These are phyloP conservation scores for Aphaenogaster rudis DNA, from an alignment of 1,140 invertebrate species.

Conservation along the genomic window DNA sequence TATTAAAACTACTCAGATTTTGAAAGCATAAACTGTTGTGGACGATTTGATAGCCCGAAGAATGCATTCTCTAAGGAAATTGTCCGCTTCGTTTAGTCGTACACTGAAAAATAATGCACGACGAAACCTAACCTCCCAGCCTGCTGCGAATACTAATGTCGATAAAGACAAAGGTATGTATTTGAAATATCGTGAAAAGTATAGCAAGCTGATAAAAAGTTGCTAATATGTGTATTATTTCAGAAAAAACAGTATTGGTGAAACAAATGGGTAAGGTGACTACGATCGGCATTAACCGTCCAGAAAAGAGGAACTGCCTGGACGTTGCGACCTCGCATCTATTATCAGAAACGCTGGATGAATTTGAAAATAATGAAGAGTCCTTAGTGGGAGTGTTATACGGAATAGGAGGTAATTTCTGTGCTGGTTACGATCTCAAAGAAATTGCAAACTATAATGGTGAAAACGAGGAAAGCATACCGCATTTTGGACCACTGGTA, in stretches of 20 bases:
- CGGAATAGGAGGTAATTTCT: slow-evolving; percentile 96
- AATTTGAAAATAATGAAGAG: slow-evolving; percentile 92
- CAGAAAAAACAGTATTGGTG: slow-evolving; percentile 86
- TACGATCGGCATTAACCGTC: slow-evolving; percentile 95
- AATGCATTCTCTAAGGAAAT: slow-evolving; percentile 67
- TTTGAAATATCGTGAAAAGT: background rate
- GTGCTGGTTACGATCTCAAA: slow-evolving; percentile 95
- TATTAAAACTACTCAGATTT: background rate
- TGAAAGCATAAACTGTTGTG: background rate
- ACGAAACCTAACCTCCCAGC: slow-evolving; percentile 67
- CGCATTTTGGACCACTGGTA: slow-evolving; percentile 86
- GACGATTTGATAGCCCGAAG: background rate
- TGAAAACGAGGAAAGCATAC: slow-evolving; percentile 78
- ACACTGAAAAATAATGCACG: background rate
- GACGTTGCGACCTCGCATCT: slow-evolving; percentile 90
- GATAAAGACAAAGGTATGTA: slow-evolving; percentile 71
- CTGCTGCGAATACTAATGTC: background rate
- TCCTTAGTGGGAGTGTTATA: slow-evolving; percentile 92
- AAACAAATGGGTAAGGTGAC: slow-evolving; percentile 89
- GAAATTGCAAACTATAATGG: slow-evolving; percentile 88
- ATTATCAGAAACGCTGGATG: slow-evolving; percentile 91
- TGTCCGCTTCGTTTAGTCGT: slow-evolving; percentile 26
- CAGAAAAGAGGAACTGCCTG: slow-evolving; percentile 93
- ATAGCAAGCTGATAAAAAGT: slow-evolving; percentile 3
- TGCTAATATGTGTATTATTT: slow-evolving; percentile 29